Evolutionary conservation across 2,797 vertebrate genomes (phyloP).

Genomic region (Neoniphon sammara): DNA sequence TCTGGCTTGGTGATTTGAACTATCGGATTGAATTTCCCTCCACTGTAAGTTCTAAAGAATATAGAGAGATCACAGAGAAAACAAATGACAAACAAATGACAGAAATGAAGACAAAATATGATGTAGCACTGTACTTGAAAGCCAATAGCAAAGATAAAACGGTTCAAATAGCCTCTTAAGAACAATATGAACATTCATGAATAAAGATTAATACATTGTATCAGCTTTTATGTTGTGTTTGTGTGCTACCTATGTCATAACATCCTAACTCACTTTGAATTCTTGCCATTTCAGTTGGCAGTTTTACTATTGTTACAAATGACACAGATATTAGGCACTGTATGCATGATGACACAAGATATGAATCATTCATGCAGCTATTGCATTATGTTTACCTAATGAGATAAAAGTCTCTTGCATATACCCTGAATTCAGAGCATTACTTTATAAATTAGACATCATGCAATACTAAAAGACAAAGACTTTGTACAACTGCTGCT

Average conservation of each 20-base stretch:
- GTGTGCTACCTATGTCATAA: background rate
- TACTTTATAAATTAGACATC: background rate
- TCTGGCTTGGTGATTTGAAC: conserved; percentile 98
- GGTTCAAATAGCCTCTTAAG: background rate
- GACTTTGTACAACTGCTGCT: background rate
- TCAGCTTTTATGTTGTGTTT: background rate
- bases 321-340: too few species aligned
- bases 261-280: too few species aligned
- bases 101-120: background rate
- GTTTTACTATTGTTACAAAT: too few species aligned
- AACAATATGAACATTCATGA: background rate
- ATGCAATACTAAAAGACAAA: background rate
- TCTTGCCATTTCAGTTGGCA: too few species aligned
- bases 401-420: background rate
- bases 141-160: too few species aligned
- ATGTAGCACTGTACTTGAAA: too few species aligned
- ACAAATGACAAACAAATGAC: background rate
- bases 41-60: conserved; percentile 75
- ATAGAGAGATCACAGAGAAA: background rate
- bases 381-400: background rate
- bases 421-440: background rate
- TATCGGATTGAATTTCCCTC: conserved; percentile 91
- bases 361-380: background rate
- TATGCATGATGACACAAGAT: background rate
- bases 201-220: background rate